Evolutionary conservation across 1,140 invertebrate species (phyloP).

Genomic region (Bombus confusus): DNA sequence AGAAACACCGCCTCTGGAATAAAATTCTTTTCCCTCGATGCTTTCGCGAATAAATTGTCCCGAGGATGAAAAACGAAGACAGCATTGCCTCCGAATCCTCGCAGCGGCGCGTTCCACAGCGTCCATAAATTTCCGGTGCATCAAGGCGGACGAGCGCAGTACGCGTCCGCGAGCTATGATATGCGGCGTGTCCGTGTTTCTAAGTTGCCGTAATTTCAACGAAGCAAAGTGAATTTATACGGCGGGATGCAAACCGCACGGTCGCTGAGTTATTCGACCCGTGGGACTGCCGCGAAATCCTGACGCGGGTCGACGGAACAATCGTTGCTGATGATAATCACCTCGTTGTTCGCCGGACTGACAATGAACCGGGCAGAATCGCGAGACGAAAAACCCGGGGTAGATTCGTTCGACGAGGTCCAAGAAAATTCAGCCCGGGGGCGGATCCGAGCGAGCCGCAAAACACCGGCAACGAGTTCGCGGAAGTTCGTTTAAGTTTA

Average conservation of each 20-base stretch:
- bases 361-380: slow-evolving; percentile 49
- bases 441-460: slow-evolving; percentile 33
- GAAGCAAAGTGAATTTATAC: slow-evolving; percentile 59
- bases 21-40: no score
- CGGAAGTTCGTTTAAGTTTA: slow-evolving; percentile 54
- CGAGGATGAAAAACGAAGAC: neutral
- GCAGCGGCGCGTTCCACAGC: neutral
- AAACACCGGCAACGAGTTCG: slow-evolving; percentile 39
- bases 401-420: slow-evolving; percentile 6
- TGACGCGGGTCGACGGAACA: slow-evolving; percentile 64
- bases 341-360: slow-evolving; percentile 54
- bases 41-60: neutral
- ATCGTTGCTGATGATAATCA: slow-evolving; percentile 76
- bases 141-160: slow-evolving; percentile 2
- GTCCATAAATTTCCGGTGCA: neutral
- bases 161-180: slow-evolving; percentile 49
- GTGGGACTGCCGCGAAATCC: slow-evolving; percentile 43
- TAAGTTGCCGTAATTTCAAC: slow-evolving; percentile 56
- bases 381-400: slow-evolving; percentile 46
- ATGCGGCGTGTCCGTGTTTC: slow-evolving; percentile 51
- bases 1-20: no score
- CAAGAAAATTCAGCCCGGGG: slow-evolving; percentile 28
- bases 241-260: slow-evolving; percentile 36
- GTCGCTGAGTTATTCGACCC: slow-evolving; percentile 61
- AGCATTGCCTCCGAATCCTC: neutral